Percentiles rank a stretch among this genome's conserved stretches.
phyloP scores from a whole-genome alignment of 2,113 vertebrate genomes.

The Fregata magnificens region DNA sequence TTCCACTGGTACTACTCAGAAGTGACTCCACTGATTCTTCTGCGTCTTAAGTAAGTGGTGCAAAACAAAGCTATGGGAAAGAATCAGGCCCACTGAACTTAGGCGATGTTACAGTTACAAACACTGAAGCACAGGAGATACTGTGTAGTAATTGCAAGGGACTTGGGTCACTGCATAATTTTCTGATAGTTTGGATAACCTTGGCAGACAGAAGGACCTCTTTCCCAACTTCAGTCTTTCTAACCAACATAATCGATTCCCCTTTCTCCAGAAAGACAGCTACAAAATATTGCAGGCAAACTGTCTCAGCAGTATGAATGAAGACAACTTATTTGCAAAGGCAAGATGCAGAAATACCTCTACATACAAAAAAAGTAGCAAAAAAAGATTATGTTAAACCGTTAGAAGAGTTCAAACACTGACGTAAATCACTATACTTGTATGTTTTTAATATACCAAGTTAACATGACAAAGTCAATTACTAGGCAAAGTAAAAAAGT shows the following conservation, averaged over 20 bases:
- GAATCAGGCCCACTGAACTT: background rate
- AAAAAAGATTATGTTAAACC: conserved; percentile 4
- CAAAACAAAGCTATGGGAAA: background rate
- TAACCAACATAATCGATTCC: conserved; percentile 71
- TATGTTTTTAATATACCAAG: conserved; percentile 34
- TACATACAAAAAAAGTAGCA: background rate
- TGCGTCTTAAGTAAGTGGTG: background rate
- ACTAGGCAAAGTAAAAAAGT: conserved; percentile 38
- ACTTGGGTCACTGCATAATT: conserved; percentile 69
- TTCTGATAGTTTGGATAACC: conserved; percentile 54
- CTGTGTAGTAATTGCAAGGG: conserved; percentile 72
- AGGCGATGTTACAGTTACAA: background rate
- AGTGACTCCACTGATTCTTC: background rate
- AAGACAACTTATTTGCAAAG: conserved; percentile 58
- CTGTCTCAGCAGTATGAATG: conserved; percentile 68
- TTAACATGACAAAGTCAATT: conserved; percentile 33
- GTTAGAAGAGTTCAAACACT: conserved; percentile 13
- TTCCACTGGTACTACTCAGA: background rate
- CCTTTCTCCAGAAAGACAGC: conserved; percentile 74
- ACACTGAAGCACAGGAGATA: conserved; percentile 68
- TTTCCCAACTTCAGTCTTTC: conserved; percentile 76
- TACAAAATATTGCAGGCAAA: conserved; percentile 72
- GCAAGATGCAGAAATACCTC: background rate
- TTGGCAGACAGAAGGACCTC: conserved; percentile 70
- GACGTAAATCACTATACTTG: conserved; percentile 4